Conservation (phyloP, 2,797 vertebrate genomes). For the Acrossocheilus fasciatus region DNA sequence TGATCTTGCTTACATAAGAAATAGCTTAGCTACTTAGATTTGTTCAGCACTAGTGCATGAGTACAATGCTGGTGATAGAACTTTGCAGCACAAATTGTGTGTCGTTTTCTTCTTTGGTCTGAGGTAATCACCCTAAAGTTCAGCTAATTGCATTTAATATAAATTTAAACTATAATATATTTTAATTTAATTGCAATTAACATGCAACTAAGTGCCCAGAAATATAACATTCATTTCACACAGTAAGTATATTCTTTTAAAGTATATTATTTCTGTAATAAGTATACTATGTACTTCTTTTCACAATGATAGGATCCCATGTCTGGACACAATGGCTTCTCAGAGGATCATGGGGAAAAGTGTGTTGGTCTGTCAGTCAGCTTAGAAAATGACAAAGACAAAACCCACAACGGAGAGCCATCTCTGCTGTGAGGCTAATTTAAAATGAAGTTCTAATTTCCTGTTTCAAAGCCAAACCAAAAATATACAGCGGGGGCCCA, state of each 20-base stretch:
- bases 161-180: background rate
- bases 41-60: background rate
- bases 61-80: background rate
- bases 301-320: background rate
- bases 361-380: background rate
- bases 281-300: background rate
- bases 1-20: background rate
- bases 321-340: background rate
- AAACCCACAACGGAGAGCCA: background rate
- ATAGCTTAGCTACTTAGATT: background rate
- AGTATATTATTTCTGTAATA: background rate
- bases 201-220: background rate
- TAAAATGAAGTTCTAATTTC: slow-evolving; percentile 27
- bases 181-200: background rate
- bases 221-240: background rate
- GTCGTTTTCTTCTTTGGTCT: background rate
- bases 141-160: background rate
- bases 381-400: background rate
- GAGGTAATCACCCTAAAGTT: background rate
- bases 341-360: slow-evolving; percentile 1
- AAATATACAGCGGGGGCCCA: slow-evolving; percentile 2
- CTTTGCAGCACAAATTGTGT: background rate
- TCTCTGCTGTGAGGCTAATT: background rate
- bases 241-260: background rate
- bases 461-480: slow-evolving; percentile 52